Conservation (phyloP, 2,797 vertebrate species). For the Botia kubotai region DNA sequence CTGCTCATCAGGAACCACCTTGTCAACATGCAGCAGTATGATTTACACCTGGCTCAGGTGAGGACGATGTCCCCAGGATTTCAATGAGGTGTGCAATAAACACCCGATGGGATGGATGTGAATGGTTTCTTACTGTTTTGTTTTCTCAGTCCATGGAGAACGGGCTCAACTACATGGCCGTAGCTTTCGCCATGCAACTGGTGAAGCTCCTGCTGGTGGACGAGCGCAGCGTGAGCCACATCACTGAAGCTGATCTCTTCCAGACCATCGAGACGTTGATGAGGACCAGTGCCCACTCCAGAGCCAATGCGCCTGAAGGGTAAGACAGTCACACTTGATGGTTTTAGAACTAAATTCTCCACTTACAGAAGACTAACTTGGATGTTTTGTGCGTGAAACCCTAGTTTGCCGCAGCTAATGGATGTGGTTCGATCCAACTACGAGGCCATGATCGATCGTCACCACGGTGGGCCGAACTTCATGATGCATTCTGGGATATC, state of each 20-base stretch:
- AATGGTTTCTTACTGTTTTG: background rate
- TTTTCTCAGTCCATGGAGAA: conserved; percentile 94
- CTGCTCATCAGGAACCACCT: conserved; percentile 97
- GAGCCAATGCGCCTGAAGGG: conserved; percentile 98
- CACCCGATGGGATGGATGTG: too few relatives aligned
- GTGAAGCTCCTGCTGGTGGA: conserved; percentile 97
- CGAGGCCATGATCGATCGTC: conserved; percentile 98
- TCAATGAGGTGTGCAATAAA: too few relatives aligned
- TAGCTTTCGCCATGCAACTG: conserved; percentile 98
- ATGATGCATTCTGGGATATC: conserved; percentile 99
- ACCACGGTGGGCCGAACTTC: conserved; percentile 97
- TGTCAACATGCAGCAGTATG: conserved; percentile 99
- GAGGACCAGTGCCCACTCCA: conserved; percentile 98
- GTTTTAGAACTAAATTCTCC: too few relatives aligned
- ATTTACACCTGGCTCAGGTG: conserved; percentile 98
- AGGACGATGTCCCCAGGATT: too few relatives aligned
- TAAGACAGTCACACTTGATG: too few relatives aligned
- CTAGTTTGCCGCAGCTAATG: conserved; percentile 96
- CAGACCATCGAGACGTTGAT: conserved; percentile 99
- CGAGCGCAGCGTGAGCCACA: conserved; percentile 93
- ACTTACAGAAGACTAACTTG: too few relatives aligned
- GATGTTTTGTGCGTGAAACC: background rate
- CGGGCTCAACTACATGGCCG: conserved; percentile 98
- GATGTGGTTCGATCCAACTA: conserved; percentile 98
- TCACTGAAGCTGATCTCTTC: conserved; percentile 97